Conservation (phyloP, 2,797 vertebrate species). For the Pipistrellus pygmaeus region DNA sequence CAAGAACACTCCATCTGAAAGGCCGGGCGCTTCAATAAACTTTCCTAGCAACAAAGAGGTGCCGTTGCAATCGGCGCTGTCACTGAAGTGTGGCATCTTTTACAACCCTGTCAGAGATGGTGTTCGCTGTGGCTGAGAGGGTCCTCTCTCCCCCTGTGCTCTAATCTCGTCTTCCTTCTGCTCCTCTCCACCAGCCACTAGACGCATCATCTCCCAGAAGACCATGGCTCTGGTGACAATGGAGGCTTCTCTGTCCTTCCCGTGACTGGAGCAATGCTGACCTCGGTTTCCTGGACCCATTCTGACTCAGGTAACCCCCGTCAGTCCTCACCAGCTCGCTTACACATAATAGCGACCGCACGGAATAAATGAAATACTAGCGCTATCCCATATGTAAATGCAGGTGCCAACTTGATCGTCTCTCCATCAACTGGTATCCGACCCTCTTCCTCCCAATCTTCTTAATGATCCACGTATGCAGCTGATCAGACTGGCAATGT, state of each 20-base stretch:
- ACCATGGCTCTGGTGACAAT: neutral
- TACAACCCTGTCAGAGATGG: conserved; percentile 21
- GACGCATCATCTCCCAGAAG: conserved; percentile 9
- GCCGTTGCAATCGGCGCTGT: neutral
- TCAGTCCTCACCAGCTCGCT: neutral
- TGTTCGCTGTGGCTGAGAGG: neutral
- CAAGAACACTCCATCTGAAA: conserved; percentile 45
- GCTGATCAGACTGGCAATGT: conserved; percentile 64
- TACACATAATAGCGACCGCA: neutral
- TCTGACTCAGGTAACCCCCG: conserved; percentile 78
- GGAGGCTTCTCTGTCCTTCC: conserved; percentile 51
- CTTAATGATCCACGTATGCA: conserved; percentile 66
- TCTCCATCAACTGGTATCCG: neutral
- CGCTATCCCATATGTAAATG: conserved; percentile 60
- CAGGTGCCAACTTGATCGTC: conserved; percentile 66
- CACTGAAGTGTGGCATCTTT: conserved; percentile 1
- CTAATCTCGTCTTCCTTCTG: conserved; percentile 48
- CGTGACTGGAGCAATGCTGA: conserved; percentile 80
- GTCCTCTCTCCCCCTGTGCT: neutral
- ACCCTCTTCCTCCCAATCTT: neutral
- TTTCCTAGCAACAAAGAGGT: conserved; percentile 37
- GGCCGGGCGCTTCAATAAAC: conserved; percentile 27
- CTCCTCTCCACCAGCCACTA: conserved; percentile 58
- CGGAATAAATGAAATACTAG: neutral
- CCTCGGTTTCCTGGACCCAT: conserved; percentile 79